phyloP scores from a whole-genome alignment of 2,888 invertebrate species.

The Synergus japonicus region DNA sequence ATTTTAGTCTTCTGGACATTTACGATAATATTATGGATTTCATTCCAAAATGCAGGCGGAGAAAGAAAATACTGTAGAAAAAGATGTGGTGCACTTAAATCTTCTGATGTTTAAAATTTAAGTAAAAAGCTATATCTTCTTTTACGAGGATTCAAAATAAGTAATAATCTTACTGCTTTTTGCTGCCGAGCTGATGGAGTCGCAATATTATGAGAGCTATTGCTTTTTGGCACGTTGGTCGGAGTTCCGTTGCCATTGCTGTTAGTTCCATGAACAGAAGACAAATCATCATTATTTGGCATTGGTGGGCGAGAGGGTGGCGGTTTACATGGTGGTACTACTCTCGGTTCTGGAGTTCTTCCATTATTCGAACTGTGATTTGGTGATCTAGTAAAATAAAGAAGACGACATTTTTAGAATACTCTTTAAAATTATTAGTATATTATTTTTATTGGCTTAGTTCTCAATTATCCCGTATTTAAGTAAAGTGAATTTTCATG shows the following conservation, averaged over 20 bases:
- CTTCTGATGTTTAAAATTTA: not conserved
- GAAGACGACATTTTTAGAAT: not conserved
- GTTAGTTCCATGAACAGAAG: slow-evolving; percentile 58
- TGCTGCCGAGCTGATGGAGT: slow-evolving; percentile 73
- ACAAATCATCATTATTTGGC: slow-evolving; percentile 68
- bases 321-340: slow-evolving; percentile 73
- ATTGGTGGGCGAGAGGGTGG: slow-evolving; percentile 74
- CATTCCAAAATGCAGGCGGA: not conserved
- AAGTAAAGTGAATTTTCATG: slow-evolving; percentile 10
- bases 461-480: not conserved
- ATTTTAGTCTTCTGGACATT: slow-evolving; percentile 14
- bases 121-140: not conserved
- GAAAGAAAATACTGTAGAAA: not conserved
- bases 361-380: slow-evolving; percentile 71
- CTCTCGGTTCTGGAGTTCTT: slow-evolving; percentile 70
- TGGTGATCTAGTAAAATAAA: slow-evolving; percentile 56
- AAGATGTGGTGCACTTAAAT: too few species aligned
- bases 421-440: not conserved
- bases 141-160: not conserved
- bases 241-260: slow-evolving; percentile 64
- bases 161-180: slow-evolving; percentile 69
- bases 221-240: slow-evolving; percentile 72
- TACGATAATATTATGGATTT: not conserved
- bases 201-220: slow-evolving; percentile 71
- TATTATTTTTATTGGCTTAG: not conserved